Evolutionary conservation across 2,113 vertebrate species (phyloP).

Genomic region (Merops nubicus): DNA sequence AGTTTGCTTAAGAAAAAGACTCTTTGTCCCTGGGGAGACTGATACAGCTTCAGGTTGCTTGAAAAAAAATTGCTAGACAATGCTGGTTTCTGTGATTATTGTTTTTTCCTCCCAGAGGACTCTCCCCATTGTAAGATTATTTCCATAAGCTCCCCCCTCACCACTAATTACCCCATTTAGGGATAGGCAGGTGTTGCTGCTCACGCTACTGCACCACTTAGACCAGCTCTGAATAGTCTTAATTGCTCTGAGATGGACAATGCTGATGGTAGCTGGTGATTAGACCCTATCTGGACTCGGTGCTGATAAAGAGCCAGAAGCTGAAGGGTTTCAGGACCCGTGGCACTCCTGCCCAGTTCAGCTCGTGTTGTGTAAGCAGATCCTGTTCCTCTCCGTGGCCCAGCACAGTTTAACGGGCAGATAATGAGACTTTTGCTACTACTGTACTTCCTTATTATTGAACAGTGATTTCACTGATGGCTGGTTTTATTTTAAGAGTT

Average conservation of each 20-base stretch:
- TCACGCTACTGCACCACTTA: not conserved
- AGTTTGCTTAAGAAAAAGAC: not conserved
- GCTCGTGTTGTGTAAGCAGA: not conserved
- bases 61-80: not conserved
- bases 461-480: not conserved
- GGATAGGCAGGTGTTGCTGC: not conserved
- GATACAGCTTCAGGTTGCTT: not conserved
- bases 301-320: not conserved
- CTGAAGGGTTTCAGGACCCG: not conserved
- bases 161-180: not conserved
- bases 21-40: not conserved
- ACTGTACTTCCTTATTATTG: not conserved
- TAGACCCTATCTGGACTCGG: not conserved
- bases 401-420: rapidly evolving
- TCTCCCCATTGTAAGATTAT: not conserved
- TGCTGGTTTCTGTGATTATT: not conserved
- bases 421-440: not conserved
- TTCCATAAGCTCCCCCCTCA: not conserved
- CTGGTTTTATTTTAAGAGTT: not conserved
- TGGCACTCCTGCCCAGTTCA: not conserved
- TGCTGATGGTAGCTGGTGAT: not conserved
- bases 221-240: not conserved
- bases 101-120: not conserved
- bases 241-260: not conserved
- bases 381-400: not conserved